Evolutionary conservation across 2,797 vertebrate genomes (phyloP).

Genomic region (Gallirallus australis): DNA sequence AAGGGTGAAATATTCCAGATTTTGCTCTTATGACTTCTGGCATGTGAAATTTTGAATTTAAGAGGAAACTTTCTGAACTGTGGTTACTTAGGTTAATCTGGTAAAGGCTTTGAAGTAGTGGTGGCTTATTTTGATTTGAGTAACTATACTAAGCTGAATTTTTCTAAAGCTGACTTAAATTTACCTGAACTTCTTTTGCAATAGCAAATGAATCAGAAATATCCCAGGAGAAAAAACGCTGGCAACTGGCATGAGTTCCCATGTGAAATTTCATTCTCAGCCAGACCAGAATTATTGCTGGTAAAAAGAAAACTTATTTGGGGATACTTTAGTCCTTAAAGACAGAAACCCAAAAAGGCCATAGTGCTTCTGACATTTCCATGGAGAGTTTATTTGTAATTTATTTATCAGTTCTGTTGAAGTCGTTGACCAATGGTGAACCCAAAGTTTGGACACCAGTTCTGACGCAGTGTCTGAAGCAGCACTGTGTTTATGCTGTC

Average conservation of each 20-base stretch:
- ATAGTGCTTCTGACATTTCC: not conserved
- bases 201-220: not conserved
- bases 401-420: not conserved
- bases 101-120: slow-evolving; percentile 43
- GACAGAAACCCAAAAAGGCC: not conserved
- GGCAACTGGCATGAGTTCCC: not conserved
- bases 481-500: slow-evolving; percentile 25
- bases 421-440: slow-evolving; percentile 21
- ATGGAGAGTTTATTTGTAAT: not conserved
- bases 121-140: not conserved
- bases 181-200: not conserved
- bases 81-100: not conserved
- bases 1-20: slow-evolving; percentile 33
- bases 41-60: slow-evolving; percentile 23
- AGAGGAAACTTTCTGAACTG: slow-evolving; percentile 29
- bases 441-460: not conserved
- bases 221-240: not conserved
- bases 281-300: not conserved
- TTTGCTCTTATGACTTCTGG: slow-evolving; percentile 27
- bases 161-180: slow-evolving; percentile 12
- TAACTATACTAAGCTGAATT: not conserved
- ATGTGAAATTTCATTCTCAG: not conserved
- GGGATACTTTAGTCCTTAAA: not conserved
- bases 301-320: not conserved
- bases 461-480: not conserved